Base-by-base conservation (phyloP, 2,797 vertebrate species). In the Bovichtus diacanthus region DNA sequence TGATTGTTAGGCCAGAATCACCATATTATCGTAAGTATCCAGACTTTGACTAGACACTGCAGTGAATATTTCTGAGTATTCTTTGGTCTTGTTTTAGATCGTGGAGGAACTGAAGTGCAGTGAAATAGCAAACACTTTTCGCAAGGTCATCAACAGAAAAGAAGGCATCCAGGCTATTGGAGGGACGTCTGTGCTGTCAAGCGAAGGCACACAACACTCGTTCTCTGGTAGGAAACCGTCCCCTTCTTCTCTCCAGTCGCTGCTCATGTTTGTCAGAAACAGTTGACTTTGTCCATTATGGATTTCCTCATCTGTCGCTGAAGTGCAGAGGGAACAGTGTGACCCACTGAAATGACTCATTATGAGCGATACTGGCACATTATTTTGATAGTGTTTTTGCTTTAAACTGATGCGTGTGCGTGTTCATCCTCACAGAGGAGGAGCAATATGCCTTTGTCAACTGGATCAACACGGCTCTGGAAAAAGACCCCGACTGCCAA, bases 391-490 rank as follows among this genome's bases (percentile, higher is more conserved):
- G 4, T 68, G 16, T 70, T 50, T 34, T 38, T 61, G 25, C 11
- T 60, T 63, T 68, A 66, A 51, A 39, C 39, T 47, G 16, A 74
- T 31, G 7, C 5, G 19, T 59, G 5, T 54, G 15, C 68, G 18
- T 59, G 27, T 67, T 61, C 18, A 11, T 55, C 6, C 53, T 90
- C 89, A 70, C 91, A 99, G 98, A 99, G 96, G 98, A 99, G 91
- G 98, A 99, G 91, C 95, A 96, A 87, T 98, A 95, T 19, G 98
- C 98, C 44, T 99, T 99, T 85, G 97, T 97, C 54, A 99, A 99
- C 95, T 99, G 98, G 97, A 98, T 99, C 93, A 99, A 99, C 95
- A 96, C 96, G 21, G 98, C 97, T 54, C 94, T 99, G 95, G 97
- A 98, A 92, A 97, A 94, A 36, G 98, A 99, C 90, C 94, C 95